These are phyloP conservation scores for Zhengitettix transpicula DNA, from an alignment of 2,888 invertebrate genomes.

Conservation along the genomic window DNA sequence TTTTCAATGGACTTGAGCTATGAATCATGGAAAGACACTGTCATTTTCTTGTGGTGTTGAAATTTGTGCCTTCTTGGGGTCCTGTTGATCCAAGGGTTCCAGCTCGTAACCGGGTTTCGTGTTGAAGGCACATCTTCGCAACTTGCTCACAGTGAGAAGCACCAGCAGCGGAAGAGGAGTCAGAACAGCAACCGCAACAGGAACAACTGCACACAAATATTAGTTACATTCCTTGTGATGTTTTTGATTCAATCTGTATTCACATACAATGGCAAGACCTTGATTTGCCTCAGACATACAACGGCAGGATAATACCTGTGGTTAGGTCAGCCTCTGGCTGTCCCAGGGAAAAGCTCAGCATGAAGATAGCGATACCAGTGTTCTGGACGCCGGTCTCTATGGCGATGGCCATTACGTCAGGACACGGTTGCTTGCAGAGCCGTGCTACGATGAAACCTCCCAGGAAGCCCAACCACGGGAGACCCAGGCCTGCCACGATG, in stretches of 20 bases:
- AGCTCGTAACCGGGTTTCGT: neutral
- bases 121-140: neutral
- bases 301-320: slow-evolving; percentile 38
- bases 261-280: neutral
- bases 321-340: slow-evolving; percentile 81
- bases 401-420: slow-evolving; percentile 70
- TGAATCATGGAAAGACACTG: too few relatives aligned
- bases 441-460: slow-evolving; percentile 48
- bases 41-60: too few relatives aligned
- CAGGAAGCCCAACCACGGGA: slow-evolving; percentile 69
- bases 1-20: too few relatives aligned
- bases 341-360: slow-evolving; percentile 60
- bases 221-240: too few relatives aligned
- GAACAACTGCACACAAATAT: slow-evolving; percentile 56
- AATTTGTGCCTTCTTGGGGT: too few relatives aligned
- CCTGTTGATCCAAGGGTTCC: neutral
- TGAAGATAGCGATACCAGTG: slow-evolving; percentile 80
- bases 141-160: neutral
- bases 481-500: slow-evolving; percentile 54
- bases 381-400: slow-evolving; percentile 90
- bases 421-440: slow-evolving; percentile 38
- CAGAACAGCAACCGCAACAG: slow-evolving; percentile 84
- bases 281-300: neutral
- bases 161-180: slow-evolving; percentile 65
- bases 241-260: neutral